Evolutionary conservation across 2,888 invertebrate genomes (phyloP).

Genomic region (Hipparchia sbordonii): DNA sequence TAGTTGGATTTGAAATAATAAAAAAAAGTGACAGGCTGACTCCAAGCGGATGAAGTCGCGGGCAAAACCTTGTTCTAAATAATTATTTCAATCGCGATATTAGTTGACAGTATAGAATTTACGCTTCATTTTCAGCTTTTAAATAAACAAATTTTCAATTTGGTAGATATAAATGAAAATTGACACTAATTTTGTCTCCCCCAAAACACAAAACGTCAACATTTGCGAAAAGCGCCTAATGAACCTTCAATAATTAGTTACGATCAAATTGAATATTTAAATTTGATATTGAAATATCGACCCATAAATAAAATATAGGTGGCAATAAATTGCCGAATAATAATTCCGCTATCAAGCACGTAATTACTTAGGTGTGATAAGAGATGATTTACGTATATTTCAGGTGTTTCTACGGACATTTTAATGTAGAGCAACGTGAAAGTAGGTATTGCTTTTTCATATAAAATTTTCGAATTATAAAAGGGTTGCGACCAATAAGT

Average conservation of each 20-base stretch:
- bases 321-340: conserved; percentile 35
- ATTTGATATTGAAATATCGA: conserved; percentile 37
- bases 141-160: conserved; percentile 35
- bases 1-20: too few relatives aligned
- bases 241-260: conserved; percentile 49
- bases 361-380: conserved; percentile 35
- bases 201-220: conserved; percentile 44
- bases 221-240: conserved; percentile 48
- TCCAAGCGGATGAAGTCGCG: too few relatives aligned
- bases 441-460: conserved; percentile 13
- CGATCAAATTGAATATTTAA: conserved; percentile 45
- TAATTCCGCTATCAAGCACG: conserved; percentile 36
- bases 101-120: not conserved
- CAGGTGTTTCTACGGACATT: conserved; percentile 16
- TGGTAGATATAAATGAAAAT: conserved; percentile 40
- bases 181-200: conserved; percentile 41
- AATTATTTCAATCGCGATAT: not conserved
- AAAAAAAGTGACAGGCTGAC: too few relatives aligned
- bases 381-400: conserved; percentile 28
- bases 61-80: too few relatives aligned
- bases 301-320: conserved; percentile 33
- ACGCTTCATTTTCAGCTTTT: conserved; percentile 10
- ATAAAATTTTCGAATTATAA: too few relatives aligned
- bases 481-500: too few relatives aligned
- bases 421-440: conserved; percentile 8